Base-by-base conservation (phyloP, 2,888 invertebrate species). In the Rhingia rostrata region DNA sequence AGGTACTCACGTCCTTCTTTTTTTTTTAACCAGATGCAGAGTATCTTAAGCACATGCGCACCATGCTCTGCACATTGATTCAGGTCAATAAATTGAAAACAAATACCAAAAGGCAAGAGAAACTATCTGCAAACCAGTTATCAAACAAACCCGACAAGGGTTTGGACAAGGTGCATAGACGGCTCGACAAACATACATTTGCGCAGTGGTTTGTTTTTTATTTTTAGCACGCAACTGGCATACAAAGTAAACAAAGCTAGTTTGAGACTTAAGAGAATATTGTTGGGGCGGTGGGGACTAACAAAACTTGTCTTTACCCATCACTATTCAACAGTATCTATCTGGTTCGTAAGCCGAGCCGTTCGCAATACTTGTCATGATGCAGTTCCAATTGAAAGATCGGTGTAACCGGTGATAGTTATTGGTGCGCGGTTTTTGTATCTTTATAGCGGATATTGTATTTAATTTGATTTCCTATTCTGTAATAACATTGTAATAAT, bases 351-450 rank as follows among this genome's bases (percentile, higher is more conserved):
- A 58, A 49, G n/a, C 30, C 51, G 47, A 54, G 9, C 51, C 9
- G 58, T 63, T 64, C 6, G 10, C 41, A 56, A 47, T 86, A 88
- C 88, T 88, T 86, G 86, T 84, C 86, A 88, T 88, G 82, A 89
- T 88, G 88, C 88, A 88, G 88, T 89, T 87, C 88, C 85, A 70
- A 86, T 86, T 86, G 74, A 88, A 87, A 89, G 86, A 89, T 88
- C 88, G 77, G 78, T 86, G 74, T 72, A 70, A 64, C 69, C 74
- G 73, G 80, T 84, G 79, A 79, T 70, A 60, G 58, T 32, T 74
- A 69, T 79, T 79, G 63, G 74, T 64, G 41, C 47, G 53, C 47
- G 53, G 39, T 61, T 51, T 66, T 45, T 7, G 22, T 30, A 1
- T 4, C 2, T 9, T 10, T 49, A 10, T 4, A 10, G 7, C 10